Base-by-base conservation (phyloP, 2,888 invertebrate genomes). In the Portevinia maculata region DNA sequence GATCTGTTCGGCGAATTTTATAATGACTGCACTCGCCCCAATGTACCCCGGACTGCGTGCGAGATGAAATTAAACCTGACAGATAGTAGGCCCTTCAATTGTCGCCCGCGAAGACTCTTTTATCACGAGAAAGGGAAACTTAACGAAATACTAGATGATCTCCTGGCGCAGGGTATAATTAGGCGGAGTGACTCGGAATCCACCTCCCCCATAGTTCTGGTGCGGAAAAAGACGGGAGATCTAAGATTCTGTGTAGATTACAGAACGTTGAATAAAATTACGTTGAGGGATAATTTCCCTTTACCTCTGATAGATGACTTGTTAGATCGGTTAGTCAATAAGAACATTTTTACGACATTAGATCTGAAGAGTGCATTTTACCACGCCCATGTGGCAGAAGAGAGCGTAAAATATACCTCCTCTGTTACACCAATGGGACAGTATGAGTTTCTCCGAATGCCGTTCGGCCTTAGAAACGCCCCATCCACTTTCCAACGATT, bases 141-240 rank as follows among this genome's bases (percentile, higher is more conserved):
- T 24, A 48, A 52, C 11, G 15, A 11, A 1, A 62, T 52, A 11
- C 24, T 62, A 32, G 52, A 71, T 13, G 32, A 71, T 4, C 15
- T 70, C 4, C n/a, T 53, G 6, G n/a, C 53, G 17, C 11, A 34
- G 9, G 17, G n/a, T 9, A 37, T 71, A 4, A 62, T 73, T 13
- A 15, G 62, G 1, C 24, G 24, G 3, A 62, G 62, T 39, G 30
- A 37, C 6, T 73, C 52, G n/a, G 60, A 60, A 13, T 73, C 44
- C 30, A 30, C 50, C 0, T 81, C 73, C 1, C 74, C 76, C 3
- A 53, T 84, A 30, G 84, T 84, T 1, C 15, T 81, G 15, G 74
- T 85, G 6, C 65, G 46, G n/a, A 53, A 53, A 53, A 53, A 53
- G n/a, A 53, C 30, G 1, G 24, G 15, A 19, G 24, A 48, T 6